These are phyloP conservation scores for Sebastes wilsoni DNA, from an alignment of 2,797 vertebrate genomes.

Conservation along the genomic window DNA sequence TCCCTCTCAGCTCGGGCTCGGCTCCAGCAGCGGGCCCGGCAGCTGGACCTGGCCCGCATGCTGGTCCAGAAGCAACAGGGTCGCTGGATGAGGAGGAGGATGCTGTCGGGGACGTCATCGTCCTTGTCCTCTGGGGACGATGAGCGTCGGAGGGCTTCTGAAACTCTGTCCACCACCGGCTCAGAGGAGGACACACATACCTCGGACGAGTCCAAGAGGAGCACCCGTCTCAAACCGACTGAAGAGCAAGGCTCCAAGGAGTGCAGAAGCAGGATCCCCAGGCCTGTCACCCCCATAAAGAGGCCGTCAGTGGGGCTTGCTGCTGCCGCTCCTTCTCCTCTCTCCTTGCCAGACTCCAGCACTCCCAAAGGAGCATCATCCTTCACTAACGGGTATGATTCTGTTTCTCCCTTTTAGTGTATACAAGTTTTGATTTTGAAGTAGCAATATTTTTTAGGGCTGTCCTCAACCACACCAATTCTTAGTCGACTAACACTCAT, in stretches of 20 bases:
- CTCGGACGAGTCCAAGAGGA: conserved; percentile 85
- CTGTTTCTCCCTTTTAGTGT: neutral
- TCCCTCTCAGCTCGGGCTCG: conserved; percentile 86
- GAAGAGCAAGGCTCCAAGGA: conserved; percentile 66
- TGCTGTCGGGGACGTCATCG: conserved; percentile 89
- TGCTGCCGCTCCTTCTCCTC: conserved; percentile 43
- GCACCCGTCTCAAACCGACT: conserved; percentile 57
- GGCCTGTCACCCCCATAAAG: conserved; percentile 70
- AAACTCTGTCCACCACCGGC: conserved; percentile 89
- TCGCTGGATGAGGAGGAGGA: conserved; percentile 84
- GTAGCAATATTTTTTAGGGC: too few species aligned
- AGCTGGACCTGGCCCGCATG: conserved; percentile 88
- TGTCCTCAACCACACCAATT: too few species aligned
- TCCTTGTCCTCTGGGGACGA: conserved; percentile 90
- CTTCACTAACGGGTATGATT: conserved; percentile 82
- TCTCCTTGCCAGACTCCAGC: conserved; percentile 44
- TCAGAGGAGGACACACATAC: conserved; percentile 93
- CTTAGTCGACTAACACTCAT: too few species aligned
- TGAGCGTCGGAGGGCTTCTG: conserved; percentile 84
- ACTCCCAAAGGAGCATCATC: conserved; percentile 43
- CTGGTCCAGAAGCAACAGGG: conserved; percentile 91
- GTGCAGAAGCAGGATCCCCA: conserved; percentile 88
- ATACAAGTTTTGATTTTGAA: neutral
- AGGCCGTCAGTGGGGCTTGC: conserved; percentile 32
- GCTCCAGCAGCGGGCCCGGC: conserved; percentile 83